A percentile compares a stretch with the other conserved stretches of the same genome.
Evolutionary conservation across 2,888 invertebrate genomes (phyloP).

Genomic region (Achlya flavicornis): DNA sequence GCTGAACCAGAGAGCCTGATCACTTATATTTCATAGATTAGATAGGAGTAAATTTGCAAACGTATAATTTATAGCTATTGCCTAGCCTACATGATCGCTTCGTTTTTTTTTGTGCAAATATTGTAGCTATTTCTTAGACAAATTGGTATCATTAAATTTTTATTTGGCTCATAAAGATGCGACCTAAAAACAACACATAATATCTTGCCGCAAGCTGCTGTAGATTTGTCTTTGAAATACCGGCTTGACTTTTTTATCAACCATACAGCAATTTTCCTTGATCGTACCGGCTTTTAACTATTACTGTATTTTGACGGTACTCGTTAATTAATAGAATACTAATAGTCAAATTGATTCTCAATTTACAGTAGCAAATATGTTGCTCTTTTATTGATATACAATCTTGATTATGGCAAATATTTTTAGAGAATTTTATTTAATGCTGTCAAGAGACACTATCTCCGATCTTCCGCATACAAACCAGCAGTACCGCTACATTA

Average conservation of each 20-base stretch:
- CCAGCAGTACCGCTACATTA: background rate
- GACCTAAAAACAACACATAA: background rate
- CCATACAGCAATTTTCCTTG: background rate
- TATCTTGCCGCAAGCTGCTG: background rate
- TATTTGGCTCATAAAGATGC: background rate
- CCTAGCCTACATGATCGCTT: background rate
- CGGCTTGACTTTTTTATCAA: background rate
- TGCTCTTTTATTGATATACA: too few relatives aligned
- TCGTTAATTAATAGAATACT: background rate
- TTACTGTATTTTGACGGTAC: background rate
- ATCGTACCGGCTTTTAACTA: background rate
- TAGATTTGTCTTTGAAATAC: background rate
- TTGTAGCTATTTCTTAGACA: background rate
- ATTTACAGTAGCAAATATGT: too few relatives aligned
- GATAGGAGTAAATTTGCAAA: background rate
- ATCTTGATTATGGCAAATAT: background rate
- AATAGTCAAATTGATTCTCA: too few relatives aligned
- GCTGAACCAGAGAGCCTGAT: background rate
- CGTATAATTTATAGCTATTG: background rate
- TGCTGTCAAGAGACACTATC: background rate
- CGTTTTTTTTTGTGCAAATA: background rate
- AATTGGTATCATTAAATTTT: conserved; percentile 5
- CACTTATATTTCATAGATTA: conserved; percentile 8
- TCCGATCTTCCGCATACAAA: background rate
- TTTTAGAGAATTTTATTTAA: background rate